A percentile compares a stretch with the other conserved stretches of the same genome.
These are phyloP conservation scores for Thaleichthys pacificus DNA, from an alignment of 2,797 vertebrate genomes.

Conservation along the genomic window DNA sequence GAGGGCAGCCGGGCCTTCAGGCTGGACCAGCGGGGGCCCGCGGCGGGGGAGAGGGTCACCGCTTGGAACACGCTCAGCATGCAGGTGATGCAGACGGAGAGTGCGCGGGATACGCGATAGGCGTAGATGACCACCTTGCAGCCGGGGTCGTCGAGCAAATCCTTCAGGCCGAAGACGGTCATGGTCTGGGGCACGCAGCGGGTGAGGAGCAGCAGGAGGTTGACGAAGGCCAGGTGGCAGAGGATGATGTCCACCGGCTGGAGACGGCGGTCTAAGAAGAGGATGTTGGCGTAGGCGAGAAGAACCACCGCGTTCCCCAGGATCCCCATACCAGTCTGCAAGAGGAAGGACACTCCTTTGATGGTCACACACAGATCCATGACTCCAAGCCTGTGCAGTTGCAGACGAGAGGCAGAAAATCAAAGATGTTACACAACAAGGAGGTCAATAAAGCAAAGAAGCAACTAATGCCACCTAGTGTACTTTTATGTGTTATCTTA, in stretches of 20 bases:
- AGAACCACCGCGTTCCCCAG: conserved; percentile 74
- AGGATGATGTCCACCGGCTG: conserved; percentile 78
- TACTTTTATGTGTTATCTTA: no score
- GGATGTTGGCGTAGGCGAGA: conserved; percentile 64
- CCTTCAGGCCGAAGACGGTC: conserved; percentile 72
- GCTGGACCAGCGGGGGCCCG: conserved; percentile 51
- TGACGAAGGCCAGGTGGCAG: conserved; percentile 76
- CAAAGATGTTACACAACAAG: background rate
- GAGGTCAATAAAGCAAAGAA: conserved; percentile 16
- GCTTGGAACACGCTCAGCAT: conserved; percentile 81
- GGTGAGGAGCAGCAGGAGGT: conserved; percentile 76
- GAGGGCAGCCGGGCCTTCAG: conserved; percentile 67
- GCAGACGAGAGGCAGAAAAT: conserved; percentile 31
- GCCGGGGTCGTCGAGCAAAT: conserved; percentile 70
- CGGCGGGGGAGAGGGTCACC: conserved; percentile 62
- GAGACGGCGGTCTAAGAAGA: conserved; percentile 57
- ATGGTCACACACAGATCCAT: conserved; percentile 83
- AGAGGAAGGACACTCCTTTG: conserved; percentile 81
- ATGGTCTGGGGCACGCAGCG: conserved; percentile 79
- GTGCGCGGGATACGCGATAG: conserved; percentile 74
- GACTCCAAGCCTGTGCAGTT: conserved; percentile 13
- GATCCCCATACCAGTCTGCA: conserved; percentile 78
- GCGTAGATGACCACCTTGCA: conserved; percentile 79
- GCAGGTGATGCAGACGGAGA: conserved; percentile 80
- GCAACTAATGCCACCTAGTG: no score